phyloP scores from a whole-genome alignment of 1,140 invertebrate genomes.

The Micrasema longulum region DNA sequence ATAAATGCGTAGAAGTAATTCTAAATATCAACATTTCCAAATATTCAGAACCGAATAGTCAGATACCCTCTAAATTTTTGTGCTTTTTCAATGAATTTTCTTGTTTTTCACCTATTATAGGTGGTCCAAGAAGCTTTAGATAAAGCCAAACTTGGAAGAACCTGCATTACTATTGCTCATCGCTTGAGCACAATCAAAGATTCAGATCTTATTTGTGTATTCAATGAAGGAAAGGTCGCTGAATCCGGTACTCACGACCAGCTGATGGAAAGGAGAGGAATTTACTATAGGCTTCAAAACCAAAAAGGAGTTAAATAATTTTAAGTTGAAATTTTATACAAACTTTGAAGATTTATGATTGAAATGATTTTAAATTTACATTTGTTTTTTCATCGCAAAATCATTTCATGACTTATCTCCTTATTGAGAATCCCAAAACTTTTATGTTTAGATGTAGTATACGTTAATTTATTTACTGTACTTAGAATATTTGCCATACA shows the following conservation, averaged over 20 bases:
- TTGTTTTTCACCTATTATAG: slow-evolving; percentile 56
- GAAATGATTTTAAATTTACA: slow-evolving; percentile 55
- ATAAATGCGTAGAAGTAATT: too few relatives aligned
- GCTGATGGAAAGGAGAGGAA: slow-evolving; percentile 73
- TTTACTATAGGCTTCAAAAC: slow-evolving; percentile 66
- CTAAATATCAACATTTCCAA: too few relatives aligned
- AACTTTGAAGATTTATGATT: slow-evolving; percentile 69
- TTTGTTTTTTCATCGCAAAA: neutral
- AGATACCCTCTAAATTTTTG: too few relatives aligned
- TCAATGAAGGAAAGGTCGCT: slow-evolving; percentile 76
- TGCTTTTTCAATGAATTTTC: slow-evolving; percentile 45
- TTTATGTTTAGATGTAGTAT: neutral
- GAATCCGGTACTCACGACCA: slow-evolving; percentile 81
- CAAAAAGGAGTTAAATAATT: slow-evolving; percentile 27
- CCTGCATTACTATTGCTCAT: slow-evolving; percentile 84
- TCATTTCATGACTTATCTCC: neutral
- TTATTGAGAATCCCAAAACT: neutral
- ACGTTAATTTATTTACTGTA: neutral
- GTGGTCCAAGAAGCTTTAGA: slow-evolving; percentile 79
- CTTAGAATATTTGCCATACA: neutral
- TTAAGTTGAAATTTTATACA: neutral
- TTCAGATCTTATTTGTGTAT: slow-evolving; percentile 73
- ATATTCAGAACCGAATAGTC: too few relatives aligned
- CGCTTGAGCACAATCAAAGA: slow-evolving; percentile 78
- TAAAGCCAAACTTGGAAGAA: slow-evolving; percentile 75